Evolutionary conservation across 2,113 vertebrate species (phyloP), one percentile per base, ranked within the genome.

Genomic region (Paralichthys olivaceus): DNA sequence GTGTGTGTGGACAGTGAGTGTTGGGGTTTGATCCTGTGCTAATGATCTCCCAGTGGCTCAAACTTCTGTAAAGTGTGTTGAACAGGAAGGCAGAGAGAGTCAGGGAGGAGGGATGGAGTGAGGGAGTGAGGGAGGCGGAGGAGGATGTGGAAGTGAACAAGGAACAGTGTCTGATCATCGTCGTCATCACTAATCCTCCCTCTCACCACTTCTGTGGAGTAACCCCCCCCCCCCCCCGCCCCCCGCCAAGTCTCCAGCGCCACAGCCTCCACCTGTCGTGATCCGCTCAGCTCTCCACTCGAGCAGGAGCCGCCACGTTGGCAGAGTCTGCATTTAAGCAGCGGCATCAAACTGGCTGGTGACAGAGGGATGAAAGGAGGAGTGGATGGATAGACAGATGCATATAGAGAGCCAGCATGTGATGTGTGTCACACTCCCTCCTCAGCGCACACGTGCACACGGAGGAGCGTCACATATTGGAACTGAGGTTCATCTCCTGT

Each of bases 21-120:
- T 19, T 32, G 80, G 70, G 79, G 89, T 90, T 90, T 92, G 86
- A 91, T 92, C 86, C 84, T 84, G 80, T 88, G 82, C 89, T 91
- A 92, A 92, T 91, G 89, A 92, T 90, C 87, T 92, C 90, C 90
- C 90, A 88, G 89, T 90, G 89, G 90, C 77, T 91, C 83, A 84
- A 82, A 90, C 87, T 88, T 88, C 85, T 86, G 77, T 79, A 81
- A 84, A 87, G 89, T 75, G 78, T 83, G 78, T 70, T 73, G 79
- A 85, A 80, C 70, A 85, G 77, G 71, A 69, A 74, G 29, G 25
- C 62, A 85, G 84, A 68, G 25, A 65, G 70, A 43, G 25, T 28
- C 40, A 20, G 29, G 29, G 43, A 32, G 55, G 26, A 5, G 34
- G 26, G 72, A 59, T 15, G 28, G 47, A 32, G 29, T 8, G 43